phyloP scores from a whole-genome alignment of 2,113 vertebrate genomes.

The Zootoca vivipara region DNA sequence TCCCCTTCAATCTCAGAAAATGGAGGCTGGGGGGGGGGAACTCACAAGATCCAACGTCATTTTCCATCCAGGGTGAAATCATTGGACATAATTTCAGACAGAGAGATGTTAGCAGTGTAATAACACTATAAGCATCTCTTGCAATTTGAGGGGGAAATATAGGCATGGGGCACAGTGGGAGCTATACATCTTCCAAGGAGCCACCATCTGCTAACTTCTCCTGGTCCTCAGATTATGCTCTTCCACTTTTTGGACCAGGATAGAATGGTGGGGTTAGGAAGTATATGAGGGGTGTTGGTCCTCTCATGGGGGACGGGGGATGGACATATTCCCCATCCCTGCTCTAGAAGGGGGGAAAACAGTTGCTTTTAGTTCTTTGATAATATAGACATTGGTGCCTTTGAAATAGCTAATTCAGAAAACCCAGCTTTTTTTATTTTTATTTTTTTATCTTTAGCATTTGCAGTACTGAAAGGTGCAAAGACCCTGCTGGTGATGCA shows the following conservation, averaged over 20 bases:
- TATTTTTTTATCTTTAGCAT: background rate
- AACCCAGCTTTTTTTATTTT: background rate
- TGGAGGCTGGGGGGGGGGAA: no score
- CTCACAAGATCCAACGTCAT: background rate
- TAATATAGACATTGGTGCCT: background rate
- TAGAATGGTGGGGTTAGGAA: background rate
- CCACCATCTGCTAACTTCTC: background rate
- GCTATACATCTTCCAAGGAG: background rate
- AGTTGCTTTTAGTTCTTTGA: background rate
- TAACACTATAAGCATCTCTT: background rate
- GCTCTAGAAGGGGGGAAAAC: no score
- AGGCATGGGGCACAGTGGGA: background rate
- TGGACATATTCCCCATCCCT: background rate
- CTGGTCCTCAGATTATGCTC: background rate
- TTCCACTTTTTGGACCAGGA: background rate
- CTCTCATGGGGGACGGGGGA: background rate
- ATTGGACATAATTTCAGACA: background rate
- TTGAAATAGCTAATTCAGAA: conserved; percentile 3
- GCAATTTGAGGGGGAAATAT: background rate
- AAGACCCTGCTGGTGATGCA: conserved; percentile 13
- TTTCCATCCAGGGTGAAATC: background rate
- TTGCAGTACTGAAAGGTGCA: background rate
- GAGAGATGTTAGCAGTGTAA: background rate
- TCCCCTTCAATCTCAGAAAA: background rate
- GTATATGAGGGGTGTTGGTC: background rate